A percentile compares a stretch with the other conserved stretches of the same genome.
These are phyloP conservation scores for Ceryle rudis DNA, from an alignment of 2,797 vertebrate species.

Conservation along the genomic window DNA sequence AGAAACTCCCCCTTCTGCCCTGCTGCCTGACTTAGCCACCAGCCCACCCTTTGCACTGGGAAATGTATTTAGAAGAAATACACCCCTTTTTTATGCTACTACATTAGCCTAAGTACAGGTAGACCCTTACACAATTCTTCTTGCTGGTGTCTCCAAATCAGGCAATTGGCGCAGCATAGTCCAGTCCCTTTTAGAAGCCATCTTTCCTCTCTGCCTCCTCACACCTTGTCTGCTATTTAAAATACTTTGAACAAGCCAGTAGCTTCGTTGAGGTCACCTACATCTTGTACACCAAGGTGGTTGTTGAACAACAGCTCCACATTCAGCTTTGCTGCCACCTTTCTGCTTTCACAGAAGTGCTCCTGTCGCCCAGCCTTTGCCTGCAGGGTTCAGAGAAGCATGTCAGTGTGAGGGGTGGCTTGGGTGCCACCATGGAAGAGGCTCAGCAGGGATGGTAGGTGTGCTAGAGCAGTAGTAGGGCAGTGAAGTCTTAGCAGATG, in stretches of 20 bases:
- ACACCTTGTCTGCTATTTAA: not conserved
- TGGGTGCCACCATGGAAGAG: fast-evolving
- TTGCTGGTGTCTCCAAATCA: not conserved
- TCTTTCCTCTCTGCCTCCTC: not conserved
- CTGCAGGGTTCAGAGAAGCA: not conserved
- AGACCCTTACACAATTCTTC: not conserved
- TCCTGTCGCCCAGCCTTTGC: fast-evolving
- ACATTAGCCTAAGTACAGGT: not conserved
- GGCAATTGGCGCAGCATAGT: not conserved
- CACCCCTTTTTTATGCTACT: not conserved
- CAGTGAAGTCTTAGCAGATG: not conserved
- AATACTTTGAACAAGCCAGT: not conserved
- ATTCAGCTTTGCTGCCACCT: not conserved
- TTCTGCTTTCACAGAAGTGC: not conserved
- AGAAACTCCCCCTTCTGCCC: not conserved
- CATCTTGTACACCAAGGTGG: fast-evolving
- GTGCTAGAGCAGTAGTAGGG: not conserved
- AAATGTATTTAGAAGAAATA: not conserved
- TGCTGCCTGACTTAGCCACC: not conserved
- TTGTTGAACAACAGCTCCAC: not conserved
- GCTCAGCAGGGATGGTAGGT: not conserved
- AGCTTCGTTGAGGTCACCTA: fast-evolving
- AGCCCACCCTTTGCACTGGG: not conserved
- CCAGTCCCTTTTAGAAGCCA: not conserved
- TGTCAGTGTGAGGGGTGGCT: fast-evolving